These are phyloP conservation scores for Rattus rattus DNA, from an alignment of 2,113 vertebrate species.

Conservation along the genomic window DNA sequence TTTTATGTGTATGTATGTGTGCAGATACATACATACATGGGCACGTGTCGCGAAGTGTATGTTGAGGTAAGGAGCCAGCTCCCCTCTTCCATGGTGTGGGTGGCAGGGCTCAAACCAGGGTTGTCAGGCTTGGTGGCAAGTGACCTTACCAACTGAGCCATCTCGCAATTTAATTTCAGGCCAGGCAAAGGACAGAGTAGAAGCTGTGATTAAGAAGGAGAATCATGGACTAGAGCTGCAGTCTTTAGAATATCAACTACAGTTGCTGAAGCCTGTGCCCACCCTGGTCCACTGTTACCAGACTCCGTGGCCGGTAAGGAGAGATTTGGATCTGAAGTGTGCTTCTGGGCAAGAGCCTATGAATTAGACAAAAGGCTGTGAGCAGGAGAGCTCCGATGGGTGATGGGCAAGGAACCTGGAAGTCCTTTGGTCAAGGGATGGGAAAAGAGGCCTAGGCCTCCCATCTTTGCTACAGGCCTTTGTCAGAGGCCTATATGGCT, in stretches of 20 bases:
- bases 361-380: neutral
- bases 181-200: neutral
- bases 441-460: no score
- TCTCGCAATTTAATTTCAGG: neutral
- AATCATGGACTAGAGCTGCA: neutral
- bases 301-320: neutral
- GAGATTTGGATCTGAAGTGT: neutral
- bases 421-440: neutral
- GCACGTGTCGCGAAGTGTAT: no score
- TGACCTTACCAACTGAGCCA: neutral
- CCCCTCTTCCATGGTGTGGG: neutral
- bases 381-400: neutral
- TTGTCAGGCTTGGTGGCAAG: neutral
- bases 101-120: neutral
- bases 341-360: neutral
- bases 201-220: neutral
- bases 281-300: neutral
- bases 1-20: neutral
- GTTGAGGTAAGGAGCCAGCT: neutral
- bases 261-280: neutral
- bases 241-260: neutral
- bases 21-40: fast-evolving
- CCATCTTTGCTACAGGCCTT: neutral
- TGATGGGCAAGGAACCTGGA: neutral
- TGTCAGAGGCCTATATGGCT: neutral